phyloP scores from a whole-genome alignment of 2,888 invertebrate genomes.

The Clusia tigrina region DNA sequence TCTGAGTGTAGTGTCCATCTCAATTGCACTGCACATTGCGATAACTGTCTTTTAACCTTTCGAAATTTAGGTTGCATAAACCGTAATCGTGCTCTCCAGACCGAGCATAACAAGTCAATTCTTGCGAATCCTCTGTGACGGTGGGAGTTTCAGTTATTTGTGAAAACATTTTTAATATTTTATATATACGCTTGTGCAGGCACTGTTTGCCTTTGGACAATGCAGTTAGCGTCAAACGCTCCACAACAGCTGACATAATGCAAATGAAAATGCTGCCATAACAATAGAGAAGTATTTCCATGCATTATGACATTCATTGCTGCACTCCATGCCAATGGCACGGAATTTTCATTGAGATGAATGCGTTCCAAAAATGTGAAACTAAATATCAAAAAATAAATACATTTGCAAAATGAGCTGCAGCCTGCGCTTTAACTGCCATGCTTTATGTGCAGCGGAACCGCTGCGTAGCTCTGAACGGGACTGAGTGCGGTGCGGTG shows the following conservation, averaged over 20 bases:
- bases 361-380: constrained; percentile 17
- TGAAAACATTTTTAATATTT: too few relatives aligned
- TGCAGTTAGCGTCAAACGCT: too few relatives aligned
- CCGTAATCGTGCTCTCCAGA: too few relatives aligned
- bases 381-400: constrained; percentile 45
- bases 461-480: constrained; percentile 10
- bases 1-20: too few relatives aligned
- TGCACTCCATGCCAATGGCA: neutral
- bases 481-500: neutral
- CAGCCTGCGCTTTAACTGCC: constrained; percentile 30
- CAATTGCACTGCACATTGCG: too few relatives aligned
- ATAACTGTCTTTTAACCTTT: too few relatives aligned
- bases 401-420: constrained; percentile 39
- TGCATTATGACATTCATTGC: constrained; percentile 9
- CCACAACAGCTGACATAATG: constrained; percentile 35
- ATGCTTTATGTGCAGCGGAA: neutral
- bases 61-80: too few relatives aligned
- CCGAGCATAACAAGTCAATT: too few relatives aligned
- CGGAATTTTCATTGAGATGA: constrained; percentile 19
- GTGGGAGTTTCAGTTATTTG: too few relatives aligned
- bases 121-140: too few relatives aligned
- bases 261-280: constrained; percentile 43
- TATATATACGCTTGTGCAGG: too few relatives aligned
- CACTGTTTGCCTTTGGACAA: too few relatives aligned
- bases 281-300: constrained; percentile 36